phyloP scores from a whole-genome alignment of 2,888 invertebrate genomes.

The Candidula unifasciata region DNA sequence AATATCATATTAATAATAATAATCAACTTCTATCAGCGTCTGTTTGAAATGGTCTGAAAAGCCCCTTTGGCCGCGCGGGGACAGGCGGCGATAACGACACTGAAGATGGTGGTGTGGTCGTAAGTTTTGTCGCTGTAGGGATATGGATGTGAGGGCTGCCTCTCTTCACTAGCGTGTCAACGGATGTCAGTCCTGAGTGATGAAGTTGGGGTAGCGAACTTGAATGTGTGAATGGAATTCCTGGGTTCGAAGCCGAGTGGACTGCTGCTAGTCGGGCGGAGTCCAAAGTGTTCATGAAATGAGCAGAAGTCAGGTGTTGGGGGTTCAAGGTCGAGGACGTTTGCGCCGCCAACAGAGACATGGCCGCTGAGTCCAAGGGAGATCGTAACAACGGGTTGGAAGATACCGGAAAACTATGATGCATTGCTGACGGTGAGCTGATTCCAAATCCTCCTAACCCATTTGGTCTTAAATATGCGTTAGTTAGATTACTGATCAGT shows the following conservation, averaged over 20 bases:
- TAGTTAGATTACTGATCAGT: constrained; percentile 36
- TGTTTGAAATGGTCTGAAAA: constrained; percentile 48
- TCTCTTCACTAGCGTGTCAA: background rate
- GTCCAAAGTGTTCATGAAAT: constrained; percentile 37
- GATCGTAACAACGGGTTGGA: constrained; percentile 30
- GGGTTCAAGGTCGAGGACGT: constrained; percentile 24
- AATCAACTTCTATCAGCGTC: constrained; percentile 31
- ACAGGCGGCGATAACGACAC: constrained; percentile 2
- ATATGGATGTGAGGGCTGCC: constrained; percentile 14
- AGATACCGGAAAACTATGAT: constrained; percentile 10
- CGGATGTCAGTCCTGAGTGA: constrained; percentile 5
- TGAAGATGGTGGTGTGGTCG: background rate
- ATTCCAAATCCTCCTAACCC: constrained; percentile 26
- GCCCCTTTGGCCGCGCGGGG: constrained; percentile 27
- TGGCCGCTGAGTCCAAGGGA: constrained; percentile 32
- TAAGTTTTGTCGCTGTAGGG: constrained; percentile 11
- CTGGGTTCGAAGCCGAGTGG: background rate
- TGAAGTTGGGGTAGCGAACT: background rate
- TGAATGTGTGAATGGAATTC: background rate
- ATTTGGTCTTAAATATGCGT: constrained; percentile 37
- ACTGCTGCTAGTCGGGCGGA: constrained; percentile 34
- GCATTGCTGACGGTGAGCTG: constrained; percentile 13
- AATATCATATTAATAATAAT: background rate
- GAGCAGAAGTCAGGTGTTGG: constrained; percentile 34
- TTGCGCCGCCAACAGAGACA: constrained; percentile 44